Evolutionary conservation across 2,888 invertebrate genomes (phyloP).

Genomic region (Zonitis immaculata): DNA sequence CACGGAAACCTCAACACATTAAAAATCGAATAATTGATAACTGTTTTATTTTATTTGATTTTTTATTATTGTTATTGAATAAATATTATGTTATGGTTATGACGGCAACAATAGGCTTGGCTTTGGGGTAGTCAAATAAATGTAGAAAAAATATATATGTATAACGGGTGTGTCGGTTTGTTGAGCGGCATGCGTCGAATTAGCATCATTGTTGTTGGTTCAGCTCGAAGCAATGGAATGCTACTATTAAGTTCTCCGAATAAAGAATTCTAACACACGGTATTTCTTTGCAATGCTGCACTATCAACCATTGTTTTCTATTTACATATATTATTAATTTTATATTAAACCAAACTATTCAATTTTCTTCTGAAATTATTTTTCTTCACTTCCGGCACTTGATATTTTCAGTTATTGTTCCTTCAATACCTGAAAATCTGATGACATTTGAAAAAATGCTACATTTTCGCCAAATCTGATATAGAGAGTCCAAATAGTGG

Average conservation of each 20-base stretch:
- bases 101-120: background rate
- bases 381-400: background rate
- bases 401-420: constrained; percentile 20
- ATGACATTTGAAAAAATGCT: too few species aligned
- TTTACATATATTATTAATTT: constrained; percentile 33
- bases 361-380: background rate
- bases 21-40: too few species aligned
- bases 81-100: too few species aligned
- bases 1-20: too few species aligned
- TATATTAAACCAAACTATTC: too few species aligned
- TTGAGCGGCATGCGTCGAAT: constrained; percentile 22
- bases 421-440: too few species aligned
- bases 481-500: too few species aligned
- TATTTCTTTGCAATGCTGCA: constrained; percentile 25
- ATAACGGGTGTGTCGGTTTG: background rate
- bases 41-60: too few species aligned
- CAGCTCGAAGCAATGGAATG: constrained; percentile 22
- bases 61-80: too few species aligned
- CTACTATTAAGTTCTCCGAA: constrained; percentile 21
- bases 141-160: too few species aligned
- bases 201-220: constrained; percentile 27
- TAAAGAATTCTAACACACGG: constrained; percentile 26
- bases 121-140: background rate
- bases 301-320: constrained; percentile 28
- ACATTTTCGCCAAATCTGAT: too few species aligned